Conservation (phyloP, 2,797 vertebrate species). For the Manis javanica region DNA sequence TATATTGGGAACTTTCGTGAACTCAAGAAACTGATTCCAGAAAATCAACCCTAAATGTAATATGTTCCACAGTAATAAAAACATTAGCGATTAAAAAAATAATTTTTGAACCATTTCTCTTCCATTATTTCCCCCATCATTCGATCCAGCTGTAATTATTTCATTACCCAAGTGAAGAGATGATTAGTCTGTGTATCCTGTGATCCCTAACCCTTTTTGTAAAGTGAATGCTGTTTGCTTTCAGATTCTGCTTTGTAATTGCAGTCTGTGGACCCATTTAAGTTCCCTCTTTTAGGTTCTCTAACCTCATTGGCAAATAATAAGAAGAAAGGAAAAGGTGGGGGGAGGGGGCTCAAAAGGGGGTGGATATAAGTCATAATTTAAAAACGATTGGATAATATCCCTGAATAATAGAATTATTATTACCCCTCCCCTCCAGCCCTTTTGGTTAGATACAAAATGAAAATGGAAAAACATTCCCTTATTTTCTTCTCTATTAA, state of each 20-base stretch:
- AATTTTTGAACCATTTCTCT: background rate
- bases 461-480: background rate
- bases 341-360: background rate
- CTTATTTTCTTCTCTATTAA: background rate
- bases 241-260: slow-evolving; percentile 19
- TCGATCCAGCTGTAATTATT: background rate
- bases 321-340: background rate
- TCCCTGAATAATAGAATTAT: slow-evolving; percentile 36
- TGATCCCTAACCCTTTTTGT: background rate
- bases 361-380: background rate
- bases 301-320: background rate
- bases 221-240: background rate
- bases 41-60: background rate
- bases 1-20: background rate
- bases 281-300: slow-evolving; percentile 10
- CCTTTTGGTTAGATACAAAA: background rate
- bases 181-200: background rate
- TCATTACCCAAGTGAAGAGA: background rate
- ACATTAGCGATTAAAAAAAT: background rate
- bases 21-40: slow-evolving; percentile 32
- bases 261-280: background rate
- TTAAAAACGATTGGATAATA: background rate
- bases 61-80: background rate
- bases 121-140: background rate
- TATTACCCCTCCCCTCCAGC: background rate